phyloP scores from a whole-genome alignment of 2,888 invertebrate species.

The Cephus runcator region DNA sequence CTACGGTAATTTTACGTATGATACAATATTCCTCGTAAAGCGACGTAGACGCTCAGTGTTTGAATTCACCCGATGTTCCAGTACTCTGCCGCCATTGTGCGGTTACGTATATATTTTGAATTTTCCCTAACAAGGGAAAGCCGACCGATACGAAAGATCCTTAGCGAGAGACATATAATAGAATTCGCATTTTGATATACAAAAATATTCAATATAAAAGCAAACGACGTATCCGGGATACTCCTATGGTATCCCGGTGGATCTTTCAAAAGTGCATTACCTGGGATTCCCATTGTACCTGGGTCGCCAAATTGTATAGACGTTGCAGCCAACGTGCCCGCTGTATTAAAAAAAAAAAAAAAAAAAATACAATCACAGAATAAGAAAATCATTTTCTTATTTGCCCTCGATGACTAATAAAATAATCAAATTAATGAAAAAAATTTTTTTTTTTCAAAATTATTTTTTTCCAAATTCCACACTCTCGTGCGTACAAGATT shows the following conservation, averaged over 20 bases:
- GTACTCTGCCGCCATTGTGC: neutral
- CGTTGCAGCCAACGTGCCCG: too few relatives aligned
- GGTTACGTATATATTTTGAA: neutral
- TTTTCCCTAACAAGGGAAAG: neutral
- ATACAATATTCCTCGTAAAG: neutral
- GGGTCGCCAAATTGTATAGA: too few relatives aligned
- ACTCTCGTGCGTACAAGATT: too few relatives aligned
- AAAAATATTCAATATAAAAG: neutral
- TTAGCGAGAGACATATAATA: neutral
- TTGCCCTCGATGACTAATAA: too few relatives aligned
- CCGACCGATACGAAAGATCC: neutral
- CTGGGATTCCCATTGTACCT: too few relatives aligned
- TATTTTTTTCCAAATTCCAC: too few relatives aligned
- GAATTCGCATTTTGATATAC: neutral
- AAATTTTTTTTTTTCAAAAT: too few relatives aligned
- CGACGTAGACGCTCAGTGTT: neutral
- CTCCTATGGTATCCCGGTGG: neutral
- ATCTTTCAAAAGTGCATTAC: too few relatives aligned
- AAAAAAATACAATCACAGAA: too few relatives aligned
- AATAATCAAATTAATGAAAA: too few relatives aligned
- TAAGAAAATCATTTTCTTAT: too few relatives aligned
- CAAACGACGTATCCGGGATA: neutral
- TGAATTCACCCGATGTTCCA: neutral
- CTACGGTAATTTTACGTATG: neutral
- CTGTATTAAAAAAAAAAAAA: too few relatives aligned